Evolutionary conservation across 1,140 invertebrate species (phyloP).

Genomic region (Phymastichus coffea): DNA sequence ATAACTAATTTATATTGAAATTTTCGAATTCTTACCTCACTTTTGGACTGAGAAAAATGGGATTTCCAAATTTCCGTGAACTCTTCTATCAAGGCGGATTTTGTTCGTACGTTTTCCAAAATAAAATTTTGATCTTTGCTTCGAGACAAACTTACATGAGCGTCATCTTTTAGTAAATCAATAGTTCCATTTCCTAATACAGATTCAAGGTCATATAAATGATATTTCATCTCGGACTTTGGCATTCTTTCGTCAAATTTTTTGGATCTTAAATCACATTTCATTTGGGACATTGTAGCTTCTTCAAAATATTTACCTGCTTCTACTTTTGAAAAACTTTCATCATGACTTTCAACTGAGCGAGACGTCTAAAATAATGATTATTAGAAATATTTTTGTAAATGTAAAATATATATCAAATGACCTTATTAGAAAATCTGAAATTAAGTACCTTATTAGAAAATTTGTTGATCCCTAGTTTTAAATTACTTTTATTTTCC

Average conservation of each 20-base stretch:
- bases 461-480: no score
- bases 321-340: conserved; percentile 24
- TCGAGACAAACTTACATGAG: conserved; percentile 15
- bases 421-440: no score
- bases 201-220: conserved; percentile 38
- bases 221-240: conserved; percentile 37
- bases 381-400: no score
- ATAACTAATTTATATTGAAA: not conserved
- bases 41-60: conserved; percentile 12
- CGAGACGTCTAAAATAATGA: no score
- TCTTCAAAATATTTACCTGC: conserved; percentile 26
- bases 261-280: conserved; percentile 46
- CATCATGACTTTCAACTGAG: conserved; percentile 10
- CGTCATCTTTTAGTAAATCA: conserved; percentile 19
- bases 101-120: conserved; percentile 37
- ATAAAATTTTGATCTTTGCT: conserved; percentile 29
- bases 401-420: no score
- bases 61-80: conserved; percentile 30
- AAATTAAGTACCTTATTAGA: no score
- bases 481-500: not conserved
- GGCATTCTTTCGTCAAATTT: conserved; percentile 56
- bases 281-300: conserved; percentile 27
- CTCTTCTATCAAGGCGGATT: conserved; percentile 49
- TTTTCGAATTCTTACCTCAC: not conserved
- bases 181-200: conserved; percentile 30